These are phyloP conservation scores for Bombus affinis DNA, from an alignment of 1,140 invertebrate species.

Conservation along the genomic window DNA sequence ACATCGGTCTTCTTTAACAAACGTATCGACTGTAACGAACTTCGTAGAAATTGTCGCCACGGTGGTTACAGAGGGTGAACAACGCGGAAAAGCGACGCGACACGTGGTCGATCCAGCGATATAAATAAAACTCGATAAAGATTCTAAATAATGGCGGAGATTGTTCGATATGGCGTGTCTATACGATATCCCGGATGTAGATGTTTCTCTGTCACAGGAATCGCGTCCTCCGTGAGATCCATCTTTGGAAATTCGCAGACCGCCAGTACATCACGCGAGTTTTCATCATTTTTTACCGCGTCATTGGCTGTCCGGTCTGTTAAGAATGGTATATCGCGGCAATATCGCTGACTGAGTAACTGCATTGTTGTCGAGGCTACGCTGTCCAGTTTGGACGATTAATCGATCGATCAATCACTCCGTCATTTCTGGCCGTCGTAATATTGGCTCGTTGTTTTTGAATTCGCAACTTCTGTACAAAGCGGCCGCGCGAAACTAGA, in stretches of 20 bases:
- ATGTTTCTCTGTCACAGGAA: background rate
- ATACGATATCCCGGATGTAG: no score
- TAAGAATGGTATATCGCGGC: constrained; percentile 31
- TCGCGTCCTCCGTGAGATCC: background rate
- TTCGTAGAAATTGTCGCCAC: background rate
- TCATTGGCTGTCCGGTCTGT: constrained; percentile 22
- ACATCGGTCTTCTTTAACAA: background rate
- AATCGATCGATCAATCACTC: constrained; percentile 54
- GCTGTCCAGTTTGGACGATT: constrained; percentile 38
- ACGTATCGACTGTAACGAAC: background rate
- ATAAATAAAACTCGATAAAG: background rate
- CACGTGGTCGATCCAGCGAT: background rate
- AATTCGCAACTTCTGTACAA: constrained; percentile 16
- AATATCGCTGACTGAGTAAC: constrained; percentile 22
- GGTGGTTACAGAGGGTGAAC: background rate
- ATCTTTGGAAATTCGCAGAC: background rate
- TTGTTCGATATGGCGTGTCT: no score
- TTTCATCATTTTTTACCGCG: constrained; percentile 18
- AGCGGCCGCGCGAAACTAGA: background rate
- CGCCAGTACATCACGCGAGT: background rate
- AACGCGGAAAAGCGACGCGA: background rate
- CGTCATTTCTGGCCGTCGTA: constrained; percentile 21
- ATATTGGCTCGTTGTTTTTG: constrained; percentile 37
- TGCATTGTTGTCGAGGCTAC: constrained; percentile 7
- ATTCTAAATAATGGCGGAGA: background rate